Percentiles rank a stretch among this genome's conserved stretches.
These are phyloP conservation scores for Hydropsyche betteni DNA, from an alignment of 2,888 invertebrate genomes.

Conservation along the genomic window DNA sequence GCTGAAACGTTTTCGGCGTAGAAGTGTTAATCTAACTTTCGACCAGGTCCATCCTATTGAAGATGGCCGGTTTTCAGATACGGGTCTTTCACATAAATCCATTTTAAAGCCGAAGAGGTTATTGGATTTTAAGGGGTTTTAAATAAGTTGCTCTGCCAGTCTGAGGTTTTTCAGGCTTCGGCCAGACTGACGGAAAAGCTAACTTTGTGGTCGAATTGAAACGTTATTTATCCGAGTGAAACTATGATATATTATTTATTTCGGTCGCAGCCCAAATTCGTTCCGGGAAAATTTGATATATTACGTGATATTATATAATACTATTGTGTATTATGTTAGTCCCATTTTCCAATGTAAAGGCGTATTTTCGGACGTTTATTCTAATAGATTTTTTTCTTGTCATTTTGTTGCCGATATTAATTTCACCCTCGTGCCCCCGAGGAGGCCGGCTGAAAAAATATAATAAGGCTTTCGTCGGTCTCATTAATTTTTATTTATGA, in stretches of 20 bases:
- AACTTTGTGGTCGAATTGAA: slow-evolving; percentile 24
- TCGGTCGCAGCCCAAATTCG: no score
- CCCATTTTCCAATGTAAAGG: neutral
- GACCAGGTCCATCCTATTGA: neutral
- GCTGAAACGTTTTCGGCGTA: no score
- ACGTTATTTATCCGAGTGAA: slow-evolving; percentile 19
- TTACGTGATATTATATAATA: no score
- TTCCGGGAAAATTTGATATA: no score
- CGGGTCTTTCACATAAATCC: slow-evolving; percentile 31
- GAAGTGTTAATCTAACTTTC: slow-evolving; percentile 12
- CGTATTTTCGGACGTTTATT: slow-evolving; percentile 14
- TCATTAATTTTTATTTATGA: slow-evolving; percentile 33
- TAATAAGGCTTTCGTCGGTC: slow-evolving; percentile 29
- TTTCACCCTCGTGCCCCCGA: slow-evolving; percentile 21
- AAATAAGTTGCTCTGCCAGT: slow-evolving; percentile 16
- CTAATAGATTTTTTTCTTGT: slow-evolving; percentile 33
- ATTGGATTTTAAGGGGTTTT: slow-evolving; percentile 35
- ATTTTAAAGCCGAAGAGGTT: slow-evolving; percentile 30
- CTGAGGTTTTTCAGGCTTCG: neutral
- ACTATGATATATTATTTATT: neutral
- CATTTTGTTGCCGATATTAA: slow-evolving; percentile 28
- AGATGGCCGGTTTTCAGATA: slow-evolving; percentile 12
- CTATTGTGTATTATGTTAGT: no score
- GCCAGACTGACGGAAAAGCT: slow-evolving; percentile 4
- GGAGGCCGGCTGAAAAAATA: slow-evolving; percentile 7